Evolutionary conservation across 2,113 vertebrate genomes (phyloP).

Genomic region (Ageneiosus marmoratus): DNA sequence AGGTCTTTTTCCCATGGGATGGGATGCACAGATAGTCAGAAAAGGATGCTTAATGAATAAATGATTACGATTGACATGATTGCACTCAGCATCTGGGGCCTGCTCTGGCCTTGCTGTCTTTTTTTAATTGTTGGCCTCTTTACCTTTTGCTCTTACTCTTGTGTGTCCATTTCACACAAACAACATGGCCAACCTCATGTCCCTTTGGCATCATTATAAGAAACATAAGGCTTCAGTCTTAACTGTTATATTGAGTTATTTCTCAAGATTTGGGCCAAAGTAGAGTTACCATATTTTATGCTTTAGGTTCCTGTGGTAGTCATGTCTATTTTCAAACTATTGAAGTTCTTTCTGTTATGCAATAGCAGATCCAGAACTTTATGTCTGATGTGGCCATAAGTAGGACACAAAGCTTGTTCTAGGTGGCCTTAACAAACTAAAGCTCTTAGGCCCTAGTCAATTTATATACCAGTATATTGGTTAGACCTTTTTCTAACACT

Average conservation of each 20-base stretch:
- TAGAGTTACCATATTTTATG: not conserved
- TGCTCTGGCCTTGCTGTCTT: constrained; percentile 33
- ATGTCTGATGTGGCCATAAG: not conserved
- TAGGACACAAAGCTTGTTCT: not conserved
- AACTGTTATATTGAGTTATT: not conserved
- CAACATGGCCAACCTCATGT: not conserved
- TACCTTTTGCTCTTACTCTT: not conserved
- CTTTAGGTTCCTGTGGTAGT: not conserved
- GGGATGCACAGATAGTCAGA: constrained; percentile 58
- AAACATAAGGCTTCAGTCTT: constrained; percentile 1
- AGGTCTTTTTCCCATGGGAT: constrained; percentile 42
- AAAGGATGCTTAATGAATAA: constrained; percentile 74
- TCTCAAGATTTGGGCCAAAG: not conserved
- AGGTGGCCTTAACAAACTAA: not conserved
- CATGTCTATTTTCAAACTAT: not conserved
- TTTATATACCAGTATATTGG: not conserved
- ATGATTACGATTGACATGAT: constrained; percentile 73
- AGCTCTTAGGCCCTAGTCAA: not conserved
- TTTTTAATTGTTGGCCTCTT: constrained; percentile 16
- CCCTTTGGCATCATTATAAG: constrained; percentile 17
- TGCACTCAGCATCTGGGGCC: constrained; percentile 35
- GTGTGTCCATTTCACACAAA: not conserved
- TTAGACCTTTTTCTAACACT: not conserved
- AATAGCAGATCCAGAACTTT: not conserved
- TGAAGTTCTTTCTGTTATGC: not conserved